These are phyloP conservation scores for Ceratitis capitata DNA, from an alignment of 1,140 invertebrate genomes.

Conservation along the genomic window DNA sequence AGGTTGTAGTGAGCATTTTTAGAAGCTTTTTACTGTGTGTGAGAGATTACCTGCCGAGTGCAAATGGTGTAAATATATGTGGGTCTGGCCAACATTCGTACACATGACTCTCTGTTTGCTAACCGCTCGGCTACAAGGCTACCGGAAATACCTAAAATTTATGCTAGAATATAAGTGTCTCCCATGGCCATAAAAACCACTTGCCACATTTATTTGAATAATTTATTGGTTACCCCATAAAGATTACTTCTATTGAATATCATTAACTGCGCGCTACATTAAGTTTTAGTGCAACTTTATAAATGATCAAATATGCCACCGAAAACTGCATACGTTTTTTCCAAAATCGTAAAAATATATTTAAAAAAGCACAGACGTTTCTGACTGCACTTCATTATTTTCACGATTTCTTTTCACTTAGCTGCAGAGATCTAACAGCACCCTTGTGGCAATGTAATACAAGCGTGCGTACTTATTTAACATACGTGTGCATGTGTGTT, in stretches of 20 bases:
- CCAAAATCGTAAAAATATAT: neutral
- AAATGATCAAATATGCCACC: neutral
- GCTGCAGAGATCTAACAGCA: neutral
- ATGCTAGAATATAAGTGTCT: too few relatives aligned
- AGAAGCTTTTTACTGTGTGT: too few relatives aligned
- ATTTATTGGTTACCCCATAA: neutral
- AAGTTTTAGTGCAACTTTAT: neutral
- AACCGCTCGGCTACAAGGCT: too few relatives aligned
- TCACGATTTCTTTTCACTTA: neutral
- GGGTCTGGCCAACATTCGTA: too few relatives aligned
- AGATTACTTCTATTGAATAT: neutral
- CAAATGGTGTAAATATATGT: too few relatives aligned
- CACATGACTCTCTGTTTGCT: too few relatives aligned
- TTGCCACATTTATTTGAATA: neutral
- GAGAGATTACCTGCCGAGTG: too few relatives aligned
- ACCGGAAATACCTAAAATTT: too few relatives aligned
- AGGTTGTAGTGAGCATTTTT: too few relatives aligned
- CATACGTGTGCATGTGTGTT: too few relatives aligned
- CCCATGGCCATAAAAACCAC: too few relatives aligned
- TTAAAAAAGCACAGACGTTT: neutral
- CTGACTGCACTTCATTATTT: neutral
- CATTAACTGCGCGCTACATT: neutral
- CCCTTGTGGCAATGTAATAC: neutral
- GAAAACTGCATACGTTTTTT: neutral
- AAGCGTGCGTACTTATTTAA: neutral